phyloP scores from a whole-genome alignment of 2,888 invertebrate genomes.

The Clunio marinus region DNA sequence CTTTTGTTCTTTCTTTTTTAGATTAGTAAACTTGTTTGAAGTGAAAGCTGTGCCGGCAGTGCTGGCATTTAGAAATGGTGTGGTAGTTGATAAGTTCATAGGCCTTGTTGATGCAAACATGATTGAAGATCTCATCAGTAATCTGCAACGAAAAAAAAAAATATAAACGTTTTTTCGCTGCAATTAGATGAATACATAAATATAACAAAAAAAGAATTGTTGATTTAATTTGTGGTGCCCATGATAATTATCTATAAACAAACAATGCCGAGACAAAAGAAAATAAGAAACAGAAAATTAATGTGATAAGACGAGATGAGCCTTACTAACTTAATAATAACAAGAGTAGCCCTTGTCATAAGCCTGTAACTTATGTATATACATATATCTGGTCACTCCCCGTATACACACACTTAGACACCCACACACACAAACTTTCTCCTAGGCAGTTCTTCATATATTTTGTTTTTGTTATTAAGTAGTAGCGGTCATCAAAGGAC shows the following conservation, averaged over 20 bases:
- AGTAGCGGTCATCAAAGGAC: no score
- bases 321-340: slow-evolving; percentile 9
- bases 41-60: slow-evolving; percentile 81
- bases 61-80: slow-evolving; percentile 74
- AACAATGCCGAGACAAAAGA: no score
- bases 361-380: no score
- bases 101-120: slow-evolving; percentile 58
- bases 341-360: no score
- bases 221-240: neutral
- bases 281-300: neutral
- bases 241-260: slow-evolving; percentile 10
- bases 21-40: slow-evolving; percentile 49
- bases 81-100: slow-evolving; percentile 82
- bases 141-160: slow-evolving; percentile 18
- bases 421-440: no score
- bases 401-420: no score
- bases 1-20: neutral
- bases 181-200: no score
- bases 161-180: no score
- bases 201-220: neutral
- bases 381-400: no score
- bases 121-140: slow-evolving; percentile 29
- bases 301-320: slow-evolving; percentile 9
- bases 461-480: no score
- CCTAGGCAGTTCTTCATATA: no score